Conservation (phyloP, 2,113 vertebrate genomes). For the Pungitius pungitius region DNA sequence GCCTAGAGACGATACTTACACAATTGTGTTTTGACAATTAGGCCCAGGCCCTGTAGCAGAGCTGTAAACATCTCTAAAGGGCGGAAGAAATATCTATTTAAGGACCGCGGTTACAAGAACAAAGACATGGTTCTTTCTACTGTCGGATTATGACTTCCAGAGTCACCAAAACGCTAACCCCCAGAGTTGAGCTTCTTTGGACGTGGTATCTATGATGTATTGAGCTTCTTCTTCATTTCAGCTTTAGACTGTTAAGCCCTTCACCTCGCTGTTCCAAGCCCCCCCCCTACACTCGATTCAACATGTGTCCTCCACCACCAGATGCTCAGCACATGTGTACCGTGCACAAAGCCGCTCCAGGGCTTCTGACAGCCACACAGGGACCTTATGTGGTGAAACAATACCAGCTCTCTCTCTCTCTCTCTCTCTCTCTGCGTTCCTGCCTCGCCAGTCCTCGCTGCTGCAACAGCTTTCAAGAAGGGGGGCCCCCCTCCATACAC, state of each 20-base stretch:
- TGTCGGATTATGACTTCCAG: constrained; percentile 27
- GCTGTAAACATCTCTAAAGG: constrained; percentile 32
- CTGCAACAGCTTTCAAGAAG: constrained; percentile 54
- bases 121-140: constrained; percentile 13
- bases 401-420: constrained; percentile 63
- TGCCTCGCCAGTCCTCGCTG: constrained; percentile 47
- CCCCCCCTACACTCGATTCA: constrained; percentile 64
- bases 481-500: not conserved
- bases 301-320: constrained; percentile 69
- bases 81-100: constrained; percentile 20
- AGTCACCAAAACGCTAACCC: not conserved
- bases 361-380: constrained; percentile 68
- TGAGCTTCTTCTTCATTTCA: constrained; percentile 20
- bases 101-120: not conserved
- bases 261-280: constrained; percentile 35
- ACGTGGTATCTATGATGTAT: not conserved
- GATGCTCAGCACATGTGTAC: constrained; percentile 73
- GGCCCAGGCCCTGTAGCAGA: not conserved
- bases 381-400: constrained; percentile 63
- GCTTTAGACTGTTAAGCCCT: constrained; percentile 15
- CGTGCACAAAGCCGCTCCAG: constrained; percentile 59
- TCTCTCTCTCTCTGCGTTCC: constrained; percentile 59
- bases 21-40: constrained; percentile 17
- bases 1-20: constrained; percentile 27
- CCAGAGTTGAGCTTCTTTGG: not conserved